Evolutionary conservation across 2,113 vertebrate genomes (phyloP).

Genomic region (Oryzias celebensis): DNA sequence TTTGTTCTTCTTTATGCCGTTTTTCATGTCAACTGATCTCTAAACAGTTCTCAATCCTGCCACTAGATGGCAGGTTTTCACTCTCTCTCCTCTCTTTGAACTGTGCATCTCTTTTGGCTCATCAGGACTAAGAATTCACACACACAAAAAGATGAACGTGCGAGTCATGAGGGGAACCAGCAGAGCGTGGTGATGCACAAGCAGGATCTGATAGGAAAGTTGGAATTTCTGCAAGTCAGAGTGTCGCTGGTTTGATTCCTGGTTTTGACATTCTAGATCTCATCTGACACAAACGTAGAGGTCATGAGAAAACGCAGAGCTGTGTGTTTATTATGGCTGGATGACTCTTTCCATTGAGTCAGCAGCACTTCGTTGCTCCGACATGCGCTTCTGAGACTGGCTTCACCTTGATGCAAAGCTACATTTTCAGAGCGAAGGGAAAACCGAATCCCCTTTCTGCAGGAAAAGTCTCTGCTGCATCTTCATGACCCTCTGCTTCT

Average conservation of each 20-base stretch:
- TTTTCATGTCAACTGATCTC: neutral
- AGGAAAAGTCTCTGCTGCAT: too few relatives aligned
- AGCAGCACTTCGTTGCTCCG: neutral
- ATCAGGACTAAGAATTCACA: conserved; percentile 52
- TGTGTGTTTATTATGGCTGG: neutral
- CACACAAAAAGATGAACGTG: conserved; percentile 11
- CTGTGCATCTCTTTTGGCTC: conserved; percentile 53
- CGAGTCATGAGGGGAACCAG: conserved; percentile 22
- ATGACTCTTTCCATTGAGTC: neutral
- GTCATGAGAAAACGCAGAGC: neutral
- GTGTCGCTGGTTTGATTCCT: too few relatives aligned
- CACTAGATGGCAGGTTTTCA: conserved; percentile 16
- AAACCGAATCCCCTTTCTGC: too few relatives aligned
- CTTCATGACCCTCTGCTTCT: too few relatives aligned
- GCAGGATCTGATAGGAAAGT: neutral
- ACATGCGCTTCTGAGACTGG: too few relatives aligned
- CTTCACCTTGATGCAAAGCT: too few relatives aligned
- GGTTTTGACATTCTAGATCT: too few relatives aligned
- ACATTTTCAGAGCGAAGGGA: too few relatives aligned
- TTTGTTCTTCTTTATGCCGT: neutral
- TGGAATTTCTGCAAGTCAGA: too few relatives aligned
- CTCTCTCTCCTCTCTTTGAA: conserved; percentile 37
- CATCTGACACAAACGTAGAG: too few relatives aligned
- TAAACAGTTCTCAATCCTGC: neutral
- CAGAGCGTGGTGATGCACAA: neutral